phyloP scores from a whole-genome alignment of 2,797 vertebrate genomes.

The Spinibarbus caldwelli region DNA sequence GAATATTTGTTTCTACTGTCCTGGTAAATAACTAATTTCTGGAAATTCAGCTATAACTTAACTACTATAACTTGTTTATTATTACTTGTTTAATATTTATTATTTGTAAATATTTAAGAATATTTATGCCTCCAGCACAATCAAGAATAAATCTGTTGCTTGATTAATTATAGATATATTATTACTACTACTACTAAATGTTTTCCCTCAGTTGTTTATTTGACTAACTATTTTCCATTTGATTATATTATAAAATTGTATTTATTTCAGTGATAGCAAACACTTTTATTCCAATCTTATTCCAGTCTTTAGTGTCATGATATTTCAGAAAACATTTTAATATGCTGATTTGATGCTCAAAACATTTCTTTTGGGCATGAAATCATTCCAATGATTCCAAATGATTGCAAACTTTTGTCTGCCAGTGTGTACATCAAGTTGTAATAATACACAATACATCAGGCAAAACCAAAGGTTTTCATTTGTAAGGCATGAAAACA shows the following conservation, averaged over 20 bases:
- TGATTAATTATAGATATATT: background rate
- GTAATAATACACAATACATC: background rate
- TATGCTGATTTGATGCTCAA: background rate
- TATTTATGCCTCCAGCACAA: background rate
- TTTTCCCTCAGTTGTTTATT: too few species aligned
- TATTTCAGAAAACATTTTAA: too few species aligned
- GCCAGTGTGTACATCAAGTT: background rate
- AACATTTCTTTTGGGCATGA: background rate
- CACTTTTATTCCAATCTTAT: too few species aligned
- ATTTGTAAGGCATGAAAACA: background rate
- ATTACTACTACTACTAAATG: background rate
- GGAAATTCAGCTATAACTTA: background rate
- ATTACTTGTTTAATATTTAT: too few species aligned
- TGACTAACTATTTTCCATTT: background rate
- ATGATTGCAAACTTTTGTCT: background rate
- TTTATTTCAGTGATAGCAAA: background rate
- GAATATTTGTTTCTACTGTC: background rate
- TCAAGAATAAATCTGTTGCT: too few species aligned
- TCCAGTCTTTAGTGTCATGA: too few species aligned
- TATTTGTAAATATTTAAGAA: background rate
- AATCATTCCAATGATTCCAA: background rate
- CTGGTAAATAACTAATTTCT: too few species aligned
- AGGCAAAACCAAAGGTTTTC: background rate
- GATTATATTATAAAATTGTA: background rate
- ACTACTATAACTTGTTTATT: too few species aligned